These are phyloP conservation scores for Chondrosia reniformis DNA, from an alignment of 37 sponge, comb jelly and placozoan species.

Conservation along the genomic window DNA sequence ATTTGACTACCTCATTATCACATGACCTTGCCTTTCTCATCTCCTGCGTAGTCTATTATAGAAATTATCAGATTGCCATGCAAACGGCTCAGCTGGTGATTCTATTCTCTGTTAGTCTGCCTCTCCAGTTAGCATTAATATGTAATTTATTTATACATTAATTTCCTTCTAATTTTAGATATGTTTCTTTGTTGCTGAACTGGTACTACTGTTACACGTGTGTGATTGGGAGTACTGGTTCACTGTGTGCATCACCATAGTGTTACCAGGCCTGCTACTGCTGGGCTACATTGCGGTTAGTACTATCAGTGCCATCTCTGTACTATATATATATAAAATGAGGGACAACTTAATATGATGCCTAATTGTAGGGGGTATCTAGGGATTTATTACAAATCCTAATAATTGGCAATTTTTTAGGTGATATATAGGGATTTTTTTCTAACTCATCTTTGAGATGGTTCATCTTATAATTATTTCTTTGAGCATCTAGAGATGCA, in stretches of 20 bases:
- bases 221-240: not conserved
- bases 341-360: too few relatives aligned
- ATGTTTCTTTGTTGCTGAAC: not conserved
- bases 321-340: too few relatives aligned
- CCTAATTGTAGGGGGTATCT: too few relatives aligned
- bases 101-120: conserved; percentile 2
- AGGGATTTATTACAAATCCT: too few relatives aligned
- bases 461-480: too few relatives aligned
- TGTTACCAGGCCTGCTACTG: not conserved
- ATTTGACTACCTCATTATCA: too few relatives aligned
- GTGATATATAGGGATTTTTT: too few relatives aligned
- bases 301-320: too few relatives aligned
- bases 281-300: conserved; percentile 14
- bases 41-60: not conserved
- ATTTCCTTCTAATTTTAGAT: not conserved
- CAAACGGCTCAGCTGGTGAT: not conserved
- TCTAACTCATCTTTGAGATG: too few relatives aligned
- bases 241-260: not conserved
- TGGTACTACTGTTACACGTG: not conserved
- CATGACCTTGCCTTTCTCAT: not conserved
- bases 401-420: too few relatives aligned
- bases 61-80: not conserved
- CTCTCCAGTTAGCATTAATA: not conserved
- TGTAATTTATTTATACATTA: not conserved
- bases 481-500: too few relatives aligned